Conservation (phyloP, 2,113 vertebrate species). For the Echinops telfairi region DNA sequence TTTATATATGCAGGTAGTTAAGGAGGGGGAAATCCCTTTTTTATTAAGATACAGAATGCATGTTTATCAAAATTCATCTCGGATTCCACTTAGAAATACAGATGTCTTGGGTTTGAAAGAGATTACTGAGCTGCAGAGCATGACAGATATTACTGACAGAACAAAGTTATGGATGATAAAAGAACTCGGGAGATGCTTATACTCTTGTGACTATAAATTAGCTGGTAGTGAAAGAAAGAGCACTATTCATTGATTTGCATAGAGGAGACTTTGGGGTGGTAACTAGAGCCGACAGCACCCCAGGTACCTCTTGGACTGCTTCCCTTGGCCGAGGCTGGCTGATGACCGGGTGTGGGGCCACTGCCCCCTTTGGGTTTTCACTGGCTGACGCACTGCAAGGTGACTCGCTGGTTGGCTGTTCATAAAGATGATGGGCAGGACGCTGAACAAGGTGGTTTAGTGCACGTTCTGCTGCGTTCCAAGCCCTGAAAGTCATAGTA, state of each 20-base stretch:
- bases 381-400: not conserved
- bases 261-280: not conserved
- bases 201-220: constrained; percentile 75
- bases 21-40: constrained; percentile 64
- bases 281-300: not conserved
- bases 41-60: constrained; percentile 75
- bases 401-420: not conserved
- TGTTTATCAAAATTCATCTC: constrained; percentile 84
- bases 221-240: constrained; percentile 68
- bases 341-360: not conserved
- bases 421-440: not conserved
- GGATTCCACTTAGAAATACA: constrained; percentile 82
- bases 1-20: constrained; percentile 59
- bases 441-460: too few species aligned
- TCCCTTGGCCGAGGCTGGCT: not conserved
- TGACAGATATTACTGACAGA: constrained; percentile 84
- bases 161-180: constrained; percentile 80
- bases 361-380: not conserved
- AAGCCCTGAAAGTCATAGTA: not conserved
- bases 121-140: constrained; percentile 77
- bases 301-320: not conserved
- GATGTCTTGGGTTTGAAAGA: constrained; percentile 82
- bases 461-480: not conserved
- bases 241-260: constrained; percentile 51
- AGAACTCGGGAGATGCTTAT: constrained; percentile 71